Evolutionary conservation across 2,888 invertebrate species (phyloP).

Genomic region (Oxystoma pomonae): DNA sequence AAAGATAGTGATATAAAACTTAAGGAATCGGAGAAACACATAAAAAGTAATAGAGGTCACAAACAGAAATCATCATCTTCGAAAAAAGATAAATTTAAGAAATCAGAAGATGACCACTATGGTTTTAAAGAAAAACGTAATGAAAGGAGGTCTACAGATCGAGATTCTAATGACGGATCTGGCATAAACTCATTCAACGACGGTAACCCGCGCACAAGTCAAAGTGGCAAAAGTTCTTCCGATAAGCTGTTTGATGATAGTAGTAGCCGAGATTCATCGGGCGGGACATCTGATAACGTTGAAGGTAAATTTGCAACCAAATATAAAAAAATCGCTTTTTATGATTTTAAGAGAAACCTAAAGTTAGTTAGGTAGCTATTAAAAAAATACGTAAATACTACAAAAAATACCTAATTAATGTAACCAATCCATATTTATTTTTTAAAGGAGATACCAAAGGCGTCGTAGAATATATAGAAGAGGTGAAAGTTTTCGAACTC

Average conservation of each 20-base stretch:
- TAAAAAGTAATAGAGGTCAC: slow-evolving; percentile 14
- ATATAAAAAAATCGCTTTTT: no score
- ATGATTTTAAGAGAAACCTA: no score
- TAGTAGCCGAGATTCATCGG: neutral
- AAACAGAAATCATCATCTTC: slow-evolving; percentile 9
- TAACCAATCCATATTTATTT: no score
- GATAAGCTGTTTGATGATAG: slow-evolving; percentile 16
- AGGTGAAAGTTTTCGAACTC: neutral
- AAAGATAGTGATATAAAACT: slow-evolving; percentile 11
- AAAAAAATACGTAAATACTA: no score
- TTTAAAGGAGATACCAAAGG: neutral
- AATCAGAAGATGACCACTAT: slow-evolving; percentile 67
- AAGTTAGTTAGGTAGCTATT: no score
- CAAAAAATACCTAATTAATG: no score
- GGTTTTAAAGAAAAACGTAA: slow-evolving; percentile 61
- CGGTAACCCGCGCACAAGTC: slow-evolving; percentile 41
- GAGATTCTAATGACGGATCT: slow-evolving; percentile 74
- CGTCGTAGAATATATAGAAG: neutral
- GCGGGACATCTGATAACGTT: neutral
- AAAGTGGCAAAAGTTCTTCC: slow-evolving; percentile 31
- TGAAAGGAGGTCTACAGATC: slow-evolving; percentile 69
- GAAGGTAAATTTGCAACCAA: neutral
- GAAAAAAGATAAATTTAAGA: slow-evolving; percentile 30
- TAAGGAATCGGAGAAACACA: slow-evolving; percentile 26
- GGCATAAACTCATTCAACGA: slow-evolving; percentile 47